Evolutionary conservation across 2,888 invertebrate species (phyloP).

Genomic region (Crematogaster levior): DNA sequence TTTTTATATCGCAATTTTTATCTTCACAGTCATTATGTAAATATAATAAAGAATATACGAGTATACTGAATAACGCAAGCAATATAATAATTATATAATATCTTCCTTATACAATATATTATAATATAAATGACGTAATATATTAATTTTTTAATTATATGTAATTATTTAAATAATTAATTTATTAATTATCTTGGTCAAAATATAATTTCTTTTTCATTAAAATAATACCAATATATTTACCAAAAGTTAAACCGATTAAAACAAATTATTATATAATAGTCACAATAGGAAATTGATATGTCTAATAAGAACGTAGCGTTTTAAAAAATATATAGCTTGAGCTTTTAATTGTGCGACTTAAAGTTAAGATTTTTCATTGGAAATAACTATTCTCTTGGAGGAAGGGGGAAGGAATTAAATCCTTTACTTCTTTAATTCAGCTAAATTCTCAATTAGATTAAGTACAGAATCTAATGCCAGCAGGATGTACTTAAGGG

Average conservation of each 20-base stretch:
- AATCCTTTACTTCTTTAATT: slow-evolving; percentile 6
- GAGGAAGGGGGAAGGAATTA: too few species aligned
- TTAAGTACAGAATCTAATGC: background rate
- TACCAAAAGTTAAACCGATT: background rate
- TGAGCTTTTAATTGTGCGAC: background rate
- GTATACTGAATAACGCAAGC: background rate
- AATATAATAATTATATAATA: slow-evolving; percentile 19
- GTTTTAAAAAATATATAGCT: background rate
- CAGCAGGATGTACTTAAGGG: background rate
- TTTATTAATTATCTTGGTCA: background rate
- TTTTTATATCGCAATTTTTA: background rate
- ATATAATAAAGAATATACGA: background rate
- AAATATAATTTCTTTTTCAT: background rate
- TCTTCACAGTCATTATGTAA: background rate
- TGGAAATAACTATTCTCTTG: background rate
- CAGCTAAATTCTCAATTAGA: slow-evolving; percentile 2
- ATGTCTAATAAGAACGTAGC: background rate
- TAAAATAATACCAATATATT: background rate
- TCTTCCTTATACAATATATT: background rate
- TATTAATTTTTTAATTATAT: background rate
- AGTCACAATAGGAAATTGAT: background rate
- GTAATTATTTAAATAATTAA: background rate
- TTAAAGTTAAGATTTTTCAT: background rate
- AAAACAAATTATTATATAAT: background rate
- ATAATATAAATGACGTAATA: background rate